A percentile compares a stretch with the other conserved stretches of the same genome.
Evolutionary conservation across 1,140 invertebrate genomes (phyloP).

Genomic region (Bradysia coprophila): DNA sequence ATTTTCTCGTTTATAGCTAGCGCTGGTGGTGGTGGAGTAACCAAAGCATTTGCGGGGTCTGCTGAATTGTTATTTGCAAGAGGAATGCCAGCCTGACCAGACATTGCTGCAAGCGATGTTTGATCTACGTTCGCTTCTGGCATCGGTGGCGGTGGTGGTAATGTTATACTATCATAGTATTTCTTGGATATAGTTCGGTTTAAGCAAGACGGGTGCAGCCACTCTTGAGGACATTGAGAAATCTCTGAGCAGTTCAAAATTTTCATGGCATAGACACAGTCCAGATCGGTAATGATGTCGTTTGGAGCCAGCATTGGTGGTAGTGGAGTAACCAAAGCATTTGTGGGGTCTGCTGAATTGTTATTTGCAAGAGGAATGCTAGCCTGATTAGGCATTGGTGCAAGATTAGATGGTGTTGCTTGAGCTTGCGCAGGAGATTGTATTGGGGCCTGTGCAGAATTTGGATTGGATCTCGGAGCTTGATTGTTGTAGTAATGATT

Average conservation of each 20-base stretch:
- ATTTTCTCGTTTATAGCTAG: neutral
- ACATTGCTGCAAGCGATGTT: neutral
- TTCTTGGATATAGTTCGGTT: neutral
- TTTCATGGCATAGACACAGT: neutral
- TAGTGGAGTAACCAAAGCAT: neutral
- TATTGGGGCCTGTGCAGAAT: neutral
- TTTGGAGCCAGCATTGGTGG: neutral
- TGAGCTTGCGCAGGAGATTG: neutral
- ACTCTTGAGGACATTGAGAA: neutral
- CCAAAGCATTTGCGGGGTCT: neutral
- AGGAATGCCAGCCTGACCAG: neutral
- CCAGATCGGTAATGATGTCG: neutral
- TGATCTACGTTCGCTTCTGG: neutral
- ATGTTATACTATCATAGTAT: neutral
- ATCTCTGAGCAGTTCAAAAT: neutral
- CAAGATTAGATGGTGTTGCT: neutral
- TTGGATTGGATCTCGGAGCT: neutral
- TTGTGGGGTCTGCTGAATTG: neutral
- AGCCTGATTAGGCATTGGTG: neutral
- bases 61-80: too few relatives aligned
- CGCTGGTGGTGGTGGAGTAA: neutral
- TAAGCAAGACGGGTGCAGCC: neutral
- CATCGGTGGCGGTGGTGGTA: neutral
- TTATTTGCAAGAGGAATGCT: neutral
- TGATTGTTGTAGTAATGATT: neutral